These are phyloP conservation scores for Paracanthobrama guichenoti DNA, from an alignment of 2,113 vertebrate genomes.

Conservation along the genomic window DNA sequence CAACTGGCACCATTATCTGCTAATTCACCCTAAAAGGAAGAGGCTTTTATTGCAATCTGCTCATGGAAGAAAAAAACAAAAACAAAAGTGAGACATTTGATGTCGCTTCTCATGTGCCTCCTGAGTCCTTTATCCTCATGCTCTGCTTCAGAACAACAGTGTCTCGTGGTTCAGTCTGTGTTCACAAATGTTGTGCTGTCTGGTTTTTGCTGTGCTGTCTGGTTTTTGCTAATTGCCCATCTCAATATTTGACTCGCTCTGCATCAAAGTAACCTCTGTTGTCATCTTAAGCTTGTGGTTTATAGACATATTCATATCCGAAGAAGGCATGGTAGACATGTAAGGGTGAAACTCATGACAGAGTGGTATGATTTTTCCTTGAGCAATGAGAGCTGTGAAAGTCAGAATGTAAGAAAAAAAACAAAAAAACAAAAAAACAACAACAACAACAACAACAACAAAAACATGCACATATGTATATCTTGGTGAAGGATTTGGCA, in stretches of 20 bases:
- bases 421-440: too few relatives aligned
- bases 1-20: conserved; percentile 49
- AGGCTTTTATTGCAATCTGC: conserved; percentile 43
- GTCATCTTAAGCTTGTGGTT: neutral
- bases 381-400: neutral
- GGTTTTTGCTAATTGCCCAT: conserved; percentile 8
- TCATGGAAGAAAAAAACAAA: conserved; percentile 13
- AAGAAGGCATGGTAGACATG: neutral
- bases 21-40: conserved; percentile 59
- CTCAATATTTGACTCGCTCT: conserved; percentile 9
- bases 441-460: too few relatives aligned
- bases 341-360: neutral
- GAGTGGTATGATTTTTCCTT: neutral
- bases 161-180: neutral
- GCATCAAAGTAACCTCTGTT: conserved; percentile 28
- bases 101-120: conserved; percentile 31
- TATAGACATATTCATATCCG: neutral
- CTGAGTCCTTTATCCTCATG: conserved; percentile 32
- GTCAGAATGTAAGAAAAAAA: neutral
- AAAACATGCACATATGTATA: neutral
- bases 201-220: conserved; percentile 17
- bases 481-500: neutral
- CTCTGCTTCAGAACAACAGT: neutral
- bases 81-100: conserved; percentile 14
- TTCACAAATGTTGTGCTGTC: conserved; percentile 13